These are phyloP conservation scores for Pseudolycoriella hygida DNA, from an alignment of 2,888 invertebrate genomes.

Conservation along the genomic window DNA sequence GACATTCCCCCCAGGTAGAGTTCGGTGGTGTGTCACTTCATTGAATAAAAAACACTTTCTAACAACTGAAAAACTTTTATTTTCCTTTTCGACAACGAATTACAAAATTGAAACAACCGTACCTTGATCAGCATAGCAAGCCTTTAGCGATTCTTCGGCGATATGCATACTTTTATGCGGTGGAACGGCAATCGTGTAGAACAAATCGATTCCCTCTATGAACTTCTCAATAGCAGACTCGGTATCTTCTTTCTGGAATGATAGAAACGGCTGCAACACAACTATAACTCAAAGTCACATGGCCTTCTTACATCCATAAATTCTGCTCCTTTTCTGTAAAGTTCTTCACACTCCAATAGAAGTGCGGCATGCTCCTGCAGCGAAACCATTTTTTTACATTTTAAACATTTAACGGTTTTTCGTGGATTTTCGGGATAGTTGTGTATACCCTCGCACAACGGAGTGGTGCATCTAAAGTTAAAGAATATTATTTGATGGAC, in stretches of 20 bases:
- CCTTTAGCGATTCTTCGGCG: conserved; percentile 49
- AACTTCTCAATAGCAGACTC: conserved; percentile 37
- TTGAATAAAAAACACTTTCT: no score
- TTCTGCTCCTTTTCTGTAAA: conserved; percentile 30
- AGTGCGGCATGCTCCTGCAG: conserved; percentile 28
- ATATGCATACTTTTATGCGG: conserved; percentile 51
- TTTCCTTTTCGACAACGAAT: no score
- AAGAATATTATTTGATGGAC: neutral
- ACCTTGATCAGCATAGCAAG: conserved; percentile 28
- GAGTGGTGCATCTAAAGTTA: conserved; percentile 31
- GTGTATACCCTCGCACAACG: conserved; percentile 31
- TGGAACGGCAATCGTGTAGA: conserved; percentile 39
- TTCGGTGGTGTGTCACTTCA: no score
- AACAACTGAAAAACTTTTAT: no score
- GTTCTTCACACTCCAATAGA: conserved; percentile 31
- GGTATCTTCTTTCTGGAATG: conserved; percentile 34
- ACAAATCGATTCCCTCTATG: conserved; percentile 38
- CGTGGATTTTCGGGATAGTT: conserved; percentile 27
- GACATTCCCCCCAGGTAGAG: no score
- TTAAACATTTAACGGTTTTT: conserved; percentile 31
- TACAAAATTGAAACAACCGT: no score
- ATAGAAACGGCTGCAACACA: no score
- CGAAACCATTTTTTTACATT: conserved; percentile 33
- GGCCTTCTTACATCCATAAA: conserved; percentile 19
- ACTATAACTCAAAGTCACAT: no score